Base-by-base conservation (phyloP, 2,113 vertebrate genomes). In the Chrysemys picta region DNA sequence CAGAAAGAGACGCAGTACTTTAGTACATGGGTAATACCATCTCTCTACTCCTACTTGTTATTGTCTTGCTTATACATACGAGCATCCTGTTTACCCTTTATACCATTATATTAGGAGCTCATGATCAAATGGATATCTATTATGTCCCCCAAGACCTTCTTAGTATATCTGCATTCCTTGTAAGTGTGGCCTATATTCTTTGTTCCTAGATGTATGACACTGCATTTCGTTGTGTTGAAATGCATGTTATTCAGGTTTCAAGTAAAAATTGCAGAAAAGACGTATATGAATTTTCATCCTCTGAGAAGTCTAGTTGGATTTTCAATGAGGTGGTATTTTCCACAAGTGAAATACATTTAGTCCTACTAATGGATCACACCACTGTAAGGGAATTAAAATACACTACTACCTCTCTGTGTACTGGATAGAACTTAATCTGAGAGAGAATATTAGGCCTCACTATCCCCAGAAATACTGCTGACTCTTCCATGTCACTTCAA, bases 251-350 rank as follows among this genome's bases (percentile, higher is more conserved):
- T 82, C 17, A 59, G 38, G 45, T 2, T 22, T 35, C 85, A 62
- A 0, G 0, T 11, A 9, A 78, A 53, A 2, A 14, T 84, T 88
- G 56, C 21, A 85, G 49, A 69, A 93, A 47, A 10, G 0, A 59
- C 1, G 14, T 2, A 5, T 1, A 69, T 8, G 35, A 17, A 57
- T 24, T 31, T 86, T 16, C 57, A 56, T 31, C 47, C 29, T 80
- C 35, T 69, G 62, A 45, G 82, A 7, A 85, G 59, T 8, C 72
- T 1, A 35, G 45, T 27, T 52, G 75, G n/a, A 14, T 65, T 90
- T 91, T n/a, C 54, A 89, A 42, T 0, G 0, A 85, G 57, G 81
- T 1, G 49, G 38, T 83, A 1, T 87, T 52, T 80, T n/a, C 42
- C 29, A 89, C 35, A 17, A 69, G 62, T 69, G 31, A 57, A 82